Percentiles rank a stretch among this genome's conserved stretches.
Evolutionary conservation across 2,113 vertebrate genomes (phyloP).

Genomic region (Muscicapa adusta): DNA sequence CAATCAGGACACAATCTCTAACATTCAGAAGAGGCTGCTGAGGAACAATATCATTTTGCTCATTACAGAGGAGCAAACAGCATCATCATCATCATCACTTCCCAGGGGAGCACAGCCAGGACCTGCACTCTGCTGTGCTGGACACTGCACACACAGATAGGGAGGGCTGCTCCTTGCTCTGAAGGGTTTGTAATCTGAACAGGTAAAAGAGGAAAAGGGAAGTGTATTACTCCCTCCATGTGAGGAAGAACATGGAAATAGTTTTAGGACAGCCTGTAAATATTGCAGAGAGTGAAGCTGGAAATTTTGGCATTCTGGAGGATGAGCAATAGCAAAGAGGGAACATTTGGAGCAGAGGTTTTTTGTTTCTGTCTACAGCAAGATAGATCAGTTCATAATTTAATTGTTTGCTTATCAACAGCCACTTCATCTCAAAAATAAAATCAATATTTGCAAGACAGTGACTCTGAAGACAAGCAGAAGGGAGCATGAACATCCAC

Average conservation of each 20-base stretch:
- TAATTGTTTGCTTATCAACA: neutral
- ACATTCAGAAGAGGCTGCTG: neutral
- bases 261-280: neutral
- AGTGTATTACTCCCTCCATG: neutral
- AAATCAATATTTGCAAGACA: neutral
- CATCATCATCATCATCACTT: neutral
- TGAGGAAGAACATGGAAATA: neutral
- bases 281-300: neutral
- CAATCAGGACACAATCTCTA: neutral
- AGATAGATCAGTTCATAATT: neutral
- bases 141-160: neutral
- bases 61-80: constrained; percentile 2
- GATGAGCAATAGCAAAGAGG: neutral
- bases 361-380: neutral
- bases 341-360: neutral
- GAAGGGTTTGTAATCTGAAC: neutral
- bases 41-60: neutral
- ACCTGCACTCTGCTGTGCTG: neutral
- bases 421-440: neutral
- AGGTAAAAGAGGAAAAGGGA: neutral
- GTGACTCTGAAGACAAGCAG: neutral
- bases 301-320: neutral
- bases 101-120: neutral
- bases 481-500: neutral
- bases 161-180: neutral